Base-by-base conservation (phyloP, 2,888 invertebrate genomes). In the Dasypogon diadema region DNA sequence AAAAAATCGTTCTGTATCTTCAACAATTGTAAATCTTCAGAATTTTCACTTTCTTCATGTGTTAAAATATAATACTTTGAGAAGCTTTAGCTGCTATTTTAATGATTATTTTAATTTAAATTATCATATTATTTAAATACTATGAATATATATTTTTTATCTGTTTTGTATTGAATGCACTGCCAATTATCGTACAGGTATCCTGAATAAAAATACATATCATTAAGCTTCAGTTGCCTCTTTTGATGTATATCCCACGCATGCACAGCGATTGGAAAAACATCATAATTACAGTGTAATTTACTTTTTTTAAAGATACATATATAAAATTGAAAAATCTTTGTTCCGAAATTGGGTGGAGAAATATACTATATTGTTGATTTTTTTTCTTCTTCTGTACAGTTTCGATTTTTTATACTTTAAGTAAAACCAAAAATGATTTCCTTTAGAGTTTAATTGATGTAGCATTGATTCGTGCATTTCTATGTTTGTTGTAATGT, bases 271-370 rank as follows among this genome's bases (percentile, higher is more conserved):
- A 37, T 37, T 37, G 46, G 18, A 21, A 68, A 68, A 46, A 18
- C 24, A 65, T 42, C 24, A 2, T 24, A 48, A 22, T 10, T 21
- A 46, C 10, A 21, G 42, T 18, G 30, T 26, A 68, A 68, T 24
- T 68, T 22, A 24, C 24, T 8, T 48, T n/a, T 42, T 18, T 54
- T 51, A 18, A 51, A 65, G 30, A 46, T 46, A 65, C n/a, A 12
- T 42, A 42, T 42, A 3, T 42, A 12, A 42, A 6, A 3, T 42
- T 42, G n/a, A 42, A 42, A 42, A 65, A 48, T 48, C 14, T 30
- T 75, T 68, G 51, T 77, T 75, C 79, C 79, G 80, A 85, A 85
- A 84, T 81, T 85, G 85, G 85, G 85, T 85, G 85, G 85, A 85
- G 85, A 83, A 84, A 83, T 82, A 81, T 82, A 80, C 80, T 78